These are phyloP conservation scores for Dreissena polymorpha DNA, from an alignment of 1,140 invertebrate species.

Conservation along the genomic window DNA sequence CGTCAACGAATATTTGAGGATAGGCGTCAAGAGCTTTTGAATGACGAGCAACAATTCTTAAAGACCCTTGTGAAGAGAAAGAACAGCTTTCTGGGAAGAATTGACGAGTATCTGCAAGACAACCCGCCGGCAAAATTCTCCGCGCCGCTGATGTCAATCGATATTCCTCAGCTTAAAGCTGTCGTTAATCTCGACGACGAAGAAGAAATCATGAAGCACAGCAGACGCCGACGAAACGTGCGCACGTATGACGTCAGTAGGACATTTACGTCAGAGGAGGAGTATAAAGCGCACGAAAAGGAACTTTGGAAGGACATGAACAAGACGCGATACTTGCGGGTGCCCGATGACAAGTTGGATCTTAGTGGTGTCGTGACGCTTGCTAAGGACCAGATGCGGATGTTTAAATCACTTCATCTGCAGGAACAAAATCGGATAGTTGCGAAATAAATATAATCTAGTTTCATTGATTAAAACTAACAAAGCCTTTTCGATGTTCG, in stretches of 20 bases:
- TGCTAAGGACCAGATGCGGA: constrained; percentile 65
- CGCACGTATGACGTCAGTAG: constrained; percentile 57
- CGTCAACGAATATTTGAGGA: constrained; percentile 57
- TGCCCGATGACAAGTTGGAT: constrained; percentile 64
- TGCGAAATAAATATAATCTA: background rate
- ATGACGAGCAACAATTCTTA: constrained; percentile 63
- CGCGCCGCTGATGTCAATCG: constrained; percentile 20
- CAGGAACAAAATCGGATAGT: constrained; percentile 30
- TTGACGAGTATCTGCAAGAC: constrained; percentile 67
- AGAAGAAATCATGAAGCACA: constrained; percentile 13
- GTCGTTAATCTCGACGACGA: constrained; percentile 47
- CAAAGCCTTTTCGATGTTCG: too few species aligned
- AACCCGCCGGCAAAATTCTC: constrained; percentile 54
- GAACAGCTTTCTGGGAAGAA: constrained; percentile 65
- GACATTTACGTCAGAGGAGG: constrained; percentile 65
- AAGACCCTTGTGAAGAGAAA: constrained; percentile 63
- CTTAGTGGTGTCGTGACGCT: constrained; percentile 65
- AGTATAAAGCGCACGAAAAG: constrained; percentile 62
- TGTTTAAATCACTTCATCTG: constrained; percentile 45
- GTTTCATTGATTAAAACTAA: too few species aligned
- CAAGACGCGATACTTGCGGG: constrained; percentile 66
- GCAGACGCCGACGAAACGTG: constrained; percentile 37
- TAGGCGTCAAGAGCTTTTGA: constrained; percentile 67
- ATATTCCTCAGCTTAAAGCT: background rate
- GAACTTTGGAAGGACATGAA: constrained; percentile 68